Percentiles rank a stretch among this genome's conserved stretches.
phyloP scores from a whole-genome alignment of 2,113 vertebrate genomes.

The Poecilia latipinna region DNA sequence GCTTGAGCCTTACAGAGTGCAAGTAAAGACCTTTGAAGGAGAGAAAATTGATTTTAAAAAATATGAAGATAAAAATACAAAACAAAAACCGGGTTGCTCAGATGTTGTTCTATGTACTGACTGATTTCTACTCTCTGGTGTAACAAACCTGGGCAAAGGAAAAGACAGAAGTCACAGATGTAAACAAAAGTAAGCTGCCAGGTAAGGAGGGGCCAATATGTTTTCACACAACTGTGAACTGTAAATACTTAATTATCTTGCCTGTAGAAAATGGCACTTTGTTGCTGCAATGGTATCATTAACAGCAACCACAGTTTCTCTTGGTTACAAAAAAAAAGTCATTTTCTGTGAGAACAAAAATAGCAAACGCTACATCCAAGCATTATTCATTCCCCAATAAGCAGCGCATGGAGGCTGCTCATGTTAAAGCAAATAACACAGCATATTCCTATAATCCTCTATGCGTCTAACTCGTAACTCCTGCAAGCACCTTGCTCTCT shows the following conservation, averaged over 20 bases:
- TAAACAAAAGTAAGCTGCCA: neutral
- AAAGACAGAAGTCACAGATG: too few species aligned
- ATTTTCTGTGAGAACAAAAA: neutral
- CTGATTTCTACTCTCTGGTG: too few species aligned
- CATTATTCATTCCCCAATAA: conserved; percentile 26
- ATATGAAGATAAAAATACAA: too few species aligned
- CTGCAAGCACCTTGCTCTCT: conserved; percentile 20
- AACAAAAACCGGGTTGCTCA: too few species aligned
- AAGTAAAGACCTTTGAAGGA: too few species aligned
- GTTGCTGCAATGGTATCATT: conserved; percentile 6
- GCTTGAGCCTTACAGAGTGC: too few species aligned
- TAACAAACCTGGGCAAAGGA: too few species aligned
- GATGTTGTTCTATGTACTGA: too few species aligned
- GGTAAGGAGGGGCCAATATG: neutral
- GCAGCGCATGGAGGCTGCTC: conserved; percentile 19
- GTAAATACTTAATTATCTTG: neutral
- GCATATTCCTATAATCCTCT: conserved; percentile 5
- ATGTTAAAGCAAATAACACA: conserved; percentile 26
- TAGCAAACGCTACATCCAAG: neutral
- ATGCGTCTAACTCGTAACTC: conserved; percentile 22
- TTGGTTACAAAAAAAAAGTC: conserved; percentile 32
- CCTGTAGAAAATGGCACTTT: neutral
- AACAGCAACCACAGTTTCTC: conserved; percentile 20
- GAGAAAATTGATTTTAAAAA: too few species aligned
- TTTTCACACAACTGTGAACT: neutral